These are phyloP conservation scores for Hozukius guyotensis DNA, from an alignment of 2,797 vertebrate genomes.

Conservation along the genomic window DNA sequence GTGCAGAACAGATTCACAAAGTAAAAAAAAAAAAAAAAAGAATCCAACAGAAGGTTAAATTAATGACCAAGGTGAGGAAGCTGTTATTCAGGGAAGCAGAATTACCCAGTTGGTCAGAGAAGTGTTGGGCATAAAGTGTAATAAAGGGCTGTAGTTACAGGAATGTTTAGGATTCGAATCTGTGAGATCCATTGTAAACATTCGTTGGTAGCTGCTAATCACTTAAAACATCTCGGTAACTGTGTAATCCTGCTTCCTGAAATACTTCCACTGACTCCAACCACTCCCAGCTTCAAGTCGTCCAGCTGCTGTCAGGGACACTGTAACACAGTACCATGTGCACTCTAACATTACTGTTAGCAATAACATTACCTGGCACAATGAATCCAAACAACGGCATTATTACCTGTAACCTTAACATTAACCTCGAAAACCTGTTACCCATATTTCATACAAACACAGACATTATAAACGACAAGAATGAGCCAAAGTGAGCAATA, in stretches of 20 bases:
- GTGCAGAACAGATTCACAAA: conserved; percentile 7
- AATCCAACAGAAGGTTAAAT: conserved; percentile 1
- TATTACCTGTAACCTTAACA: conserved; percentile 22
- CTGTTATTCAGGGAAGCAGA: conserved; percentile 16
- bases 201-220: background rate
- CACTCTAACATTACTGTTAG: conserved; percentile 49
- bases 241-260: conserved; percentile 39
- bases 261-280: conserved; percentile 14
- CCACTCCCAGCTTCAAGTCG: conserved; percentile 30
- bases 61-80: background rate
- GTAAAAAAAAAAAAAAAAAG: conserved; percentile 9
- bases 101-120: conserved; percentile 20
- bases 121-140: background rate
- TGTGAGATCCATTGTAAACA: background rate
- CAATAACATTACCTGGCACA: conserved; percentile 35
- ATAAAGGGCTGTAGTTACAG: background rate
- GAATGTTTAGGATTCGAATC: background rate
- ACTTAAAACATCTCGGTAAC: background rate
- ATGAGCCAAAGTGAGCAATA: conserved; percentile 2
- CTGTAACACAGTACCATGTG: conserved; percentile 18
- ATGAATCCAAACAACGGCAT: conserved; percentile 1
- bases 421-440: background rate
- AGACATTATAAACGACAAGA: background rate
- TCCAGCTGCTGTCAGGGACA: conserved; percentile 28
- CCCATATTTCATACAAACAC: background rate